phyloP scores from a whole-genome alignment of 1,140 invertebrate genomes.

The Cryptotermes secundus region DNA sequence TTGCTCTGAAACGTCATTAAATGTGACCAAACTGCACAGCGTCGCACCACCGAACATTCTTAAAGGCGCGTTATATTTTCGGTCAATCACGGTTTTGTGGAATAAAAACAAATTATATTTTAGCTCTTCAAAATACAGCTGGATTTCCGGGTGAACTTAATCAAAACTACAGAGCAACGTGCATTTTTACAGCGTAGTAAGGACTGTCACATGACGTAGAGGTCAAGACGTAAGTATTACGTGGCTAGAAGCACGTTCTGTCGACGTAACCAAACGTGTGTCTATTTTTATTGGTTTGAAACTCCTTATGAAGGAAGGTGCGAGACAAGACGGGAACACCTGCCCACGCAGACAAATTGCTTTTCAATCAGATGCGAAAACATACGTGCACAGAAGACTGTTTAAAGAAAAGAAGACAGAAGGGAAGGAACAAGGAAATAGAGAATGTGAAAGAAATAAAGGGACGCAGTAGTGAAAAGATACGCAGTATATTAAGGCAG shows the following conservation, averaged over 20 bases:
- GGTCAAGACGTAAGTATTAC: background rate
- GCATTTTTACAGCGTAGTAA: background rate
- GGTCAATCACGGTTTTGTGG: too few species aligned
- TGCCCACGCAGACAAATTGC: background rate
- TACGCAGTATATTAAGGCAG: background rate
- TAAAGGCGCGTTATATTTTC: too few species aligned
- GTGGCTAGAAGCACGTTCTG: slow-evolving; percentile 3
- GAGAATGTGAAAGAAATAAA: background rate
- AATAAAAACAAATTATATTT: too few species aligned
- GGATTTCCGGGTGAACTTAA: too few species aligned
- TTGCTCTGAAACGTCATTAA: too few species aligned
- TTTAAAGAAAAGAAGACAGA: background rate
- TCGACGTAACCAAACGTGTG: slow-evolving; percentile 4
- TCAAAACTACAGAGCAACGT: too few species aligned
- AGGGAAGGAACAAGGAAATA: background rate
- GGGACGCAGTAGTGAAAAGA: background rate
- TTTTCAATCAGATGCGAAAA: slow-evolving; percentile 17
- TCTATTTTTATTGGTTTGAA: slow-evolving; percentile 11
- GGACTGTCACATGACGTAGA: background rate
- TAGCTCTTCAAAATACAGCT: too few species aligned
- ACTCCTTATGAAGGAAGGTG: slow-evolving; percentile 18
- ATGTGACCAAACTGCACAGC: too few species aligned
- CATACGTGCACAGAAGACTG: background rate
- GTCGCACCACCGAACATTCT: too few species aligned
- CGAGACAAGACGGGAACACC: background rate